Evolutionary conservation across 2,888 invertebrate species (phyloP), one percentile per base, ranked within the genome.

Genomic region (Coremacera marginata): DNA sequence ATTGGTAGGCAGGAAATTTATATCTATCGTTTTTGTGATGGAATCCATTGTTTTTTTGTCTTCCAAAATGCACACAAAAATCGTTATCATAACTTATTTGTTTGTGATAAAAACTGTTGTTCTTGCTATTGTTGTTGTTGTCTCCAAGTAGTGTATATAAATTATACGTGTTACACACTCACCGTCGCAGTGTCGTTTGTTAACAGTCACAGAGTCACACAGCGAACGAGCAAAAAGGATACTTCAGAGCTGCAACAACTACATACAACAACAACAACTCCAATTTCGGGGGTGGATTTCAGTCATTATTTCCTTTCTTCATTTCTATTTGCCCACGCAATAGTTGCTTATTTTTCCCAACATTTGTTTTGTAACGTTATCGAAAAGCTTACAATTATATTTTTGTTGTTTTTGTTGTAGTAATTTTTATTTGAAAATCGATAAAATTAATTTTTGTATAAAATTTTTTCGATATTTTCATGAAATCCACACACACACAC

Each of bases 111-210:
- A 44, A 44, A 31, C 5, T 31, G 51, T 51, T 27, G 27, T 70
- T 55, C 22, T 19, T 57, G 22, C 22, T 22, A 22, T 37, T 37
- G 57, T 71, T 34, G 2, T 55, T 31, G 19, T 52, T 31, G 44
- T 65, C 55, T 34, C 67, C 65, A 55, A 27, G 67, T 55, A 52
- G 67, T 67, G 74, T 74, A 74, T 55, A 67, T 74, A 74, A 74
- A 37, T 67, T 34, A 65, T 37, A 65, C 37, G 67, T 67, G 65
- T 37, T 74, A 67, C 55, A 49, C 55, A 74, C 67, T 25, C 65
- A 34, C 52, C 11, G 62, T 19, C 14, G 19, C 62, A 25, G 55
- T 22, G 22, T 22, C 55, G 55, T 55, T 55, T 37, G n/a, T n/a
- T 71, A 37, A 14, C 7, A 14, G 37, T 60, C 25, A 8, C 67